phyloP scores from a whole-genome alignment of 2,797 vertebrate species.

The Pantherophis vulpinus region DNA sequence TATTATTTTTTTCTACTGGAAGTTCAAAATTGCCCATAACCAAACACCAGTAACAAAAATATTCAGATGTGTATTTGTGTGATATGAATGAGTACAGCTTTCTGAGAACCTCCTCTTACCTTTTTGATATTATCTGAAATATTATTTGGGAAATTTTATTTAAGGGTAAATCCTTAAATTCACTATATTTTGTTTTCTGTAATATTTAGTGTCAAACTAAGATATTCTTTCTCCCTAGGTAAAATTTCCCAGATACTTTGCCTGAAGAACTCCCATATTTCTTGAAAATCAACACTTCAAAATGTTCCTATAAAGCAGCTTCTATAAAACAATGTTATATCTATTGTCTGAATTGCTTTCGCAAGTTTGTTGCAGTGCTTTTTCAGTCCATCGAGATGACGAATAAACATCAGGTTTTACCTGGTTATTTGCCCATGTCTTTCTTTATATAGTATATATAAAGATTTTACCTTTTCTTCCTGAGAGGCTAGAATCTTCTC shows the following conservation, averaged over 20 bases:
- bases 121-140: not conserved
- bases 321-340: not conserved
- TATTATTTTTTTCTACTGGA: not conserved
- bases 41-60: not conserved
- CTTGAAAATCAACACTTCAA: not conserved
- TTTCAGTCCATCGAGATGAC: not conserved
- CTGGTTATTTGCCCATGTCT: not conserved
- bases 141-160: not conserved
- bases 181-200: not conserved
- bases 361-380: not conserved
- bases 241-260: not conserved
- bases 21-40: not conserved
- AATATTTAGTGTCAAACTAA: not conserved
- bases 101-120: not conserved
- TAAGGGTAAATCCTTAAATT: not conserved
- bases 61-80: not conserved
- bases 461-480: conserved; percentile 82
- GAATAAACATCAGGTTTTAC: conserved; percentile 3
- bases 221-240: not conserved
- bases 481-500: conserved; percentile 85
- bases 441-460: not conserved
- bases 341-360: conserved; percentile 10
- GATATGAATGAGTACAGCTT: not conserved
- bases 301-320: not conserved
- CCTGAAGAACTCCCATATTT: not conserved